phyloP scores from a whole-genome alignment of 2,888 invertebrate species.

The Morpho helenor region DNA sequence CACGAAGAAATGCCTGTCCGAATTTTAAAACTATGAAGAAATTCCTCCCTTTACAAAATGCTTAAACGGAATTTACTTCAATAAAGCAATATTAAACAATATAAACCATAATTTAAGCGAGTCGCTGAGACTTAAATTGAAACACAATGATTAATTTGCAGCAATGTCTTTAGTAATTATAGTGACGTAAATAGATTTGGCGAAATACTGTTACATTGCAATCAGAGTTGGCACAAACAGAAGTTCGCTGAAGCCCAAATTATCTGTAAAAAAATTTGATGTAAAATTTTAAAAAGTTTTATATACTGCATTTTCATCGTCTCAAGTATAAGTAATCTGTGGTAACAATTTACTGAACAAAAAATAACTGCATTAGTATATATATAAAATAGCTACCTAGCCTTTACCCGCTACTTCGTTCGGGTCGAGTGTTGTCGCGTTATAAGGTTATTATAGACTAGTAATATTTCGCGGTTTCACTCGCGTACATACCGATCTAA shows the following conservation, averaged over 20 bases:
- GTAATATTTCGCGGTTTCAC: too few species aligned
- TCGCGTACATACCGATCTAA: too few species aligned
- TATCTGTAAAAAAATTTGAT: background rate
- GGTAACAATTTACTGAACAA: background rate
- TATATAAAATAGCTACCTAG: background rate
- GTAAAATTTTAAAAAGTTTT: background rate
- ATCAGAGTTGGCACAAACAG: conserved; percentile 35
- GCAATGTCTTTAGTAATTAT: conserved; percentile 38
- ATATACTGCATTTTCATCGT: background rate
- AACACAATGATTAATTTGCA: conserved; percentile 34
- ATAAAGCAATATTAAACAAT: too few species aligned
- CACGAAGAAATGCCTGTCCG: too few species aligned
- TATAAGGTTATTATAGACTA: too few species aligned
- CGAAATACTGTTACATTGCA: conserved; percentile 42
- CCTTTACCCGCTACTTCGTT: too few species aligned
- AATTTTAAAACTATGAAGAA: too few species aligned
- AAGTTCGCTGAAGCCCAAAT: conserved; percentile 4
- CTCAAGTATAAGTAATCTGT: background rate
- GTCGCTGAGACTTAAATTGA: conserved; percentile 13
- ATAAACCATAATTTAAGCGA: too few species aligned
- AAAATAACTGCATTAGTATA: background rate
- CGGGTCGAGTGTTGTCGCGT: too few species aligned
- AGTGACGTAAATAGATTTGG: conserved; percentile 47
- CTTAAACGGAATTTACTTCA: too few species aligned
- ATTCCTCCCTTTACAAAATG: too few species aligned